phyloP scores from a whole-genome alignment of 92 coral and sea anemone species.

The Porites divaricata region DNA sequence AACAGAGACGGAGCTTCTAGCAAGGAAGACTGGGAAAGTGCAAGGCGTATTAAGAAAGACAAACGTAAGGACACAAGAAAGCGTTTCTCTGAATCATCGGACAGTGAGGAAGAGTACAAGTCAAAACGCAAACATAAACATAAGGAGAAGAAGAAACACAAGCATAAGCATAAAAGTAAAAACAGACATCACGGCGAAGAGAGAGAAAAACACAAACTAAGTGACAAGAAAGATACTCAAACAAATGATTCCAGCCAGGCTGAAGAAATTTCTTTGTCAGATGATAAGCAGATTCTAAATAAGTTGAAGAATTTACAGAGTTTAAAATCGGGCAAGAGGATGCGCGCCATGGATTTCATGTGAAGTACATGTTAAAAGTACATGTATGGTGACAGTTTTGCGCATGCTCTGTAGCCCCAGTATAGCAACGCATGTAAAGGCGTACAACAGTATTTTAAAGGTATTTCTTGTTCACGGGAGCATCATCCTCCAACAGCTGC shows the following conservation, averaged over 20 bases:
- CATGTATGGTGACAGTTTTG: too few species aligned
- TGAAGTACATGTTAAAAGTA: constrained; percentile 28
- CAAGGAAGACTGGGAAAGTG: constrained; percentile 16
- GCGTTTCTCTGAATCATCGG: constrained; percentile 17
- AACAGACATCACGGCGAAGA: constrained; percentile 31
- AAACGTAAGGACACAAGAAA: constrained; percentile 17
- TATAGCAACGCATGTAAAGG: too few species aligned
- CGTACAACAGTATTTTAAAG: too few species aligned
- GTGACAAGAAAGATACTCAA: constrained; percentile 29
- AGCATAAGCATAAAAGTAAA: constrained; percentile 47
- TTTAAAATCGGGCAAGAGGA: constrained; percentile 71
- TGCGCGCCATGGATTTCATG: constrained; percentile 97
- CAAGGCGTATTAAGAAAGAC: not conserved
- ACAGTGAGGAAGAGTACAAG: constrained; percentile 39
- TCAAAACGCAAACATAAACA: constrained; percentile 55
- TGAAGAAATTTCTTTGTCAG: constrained; percentile 33
- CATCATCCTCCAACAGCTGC: too few species aligned
- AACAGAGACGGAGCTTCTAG: not conserved
- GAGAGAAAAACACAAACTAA: not conserved
- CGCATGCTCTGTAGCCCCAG: too few species aligned
- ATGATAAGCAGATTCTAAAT: constrained; percentile 78
- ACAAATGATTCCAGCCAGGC: constrained; percentile 11
- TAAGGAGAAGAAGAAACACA: constrained; percentile 59
- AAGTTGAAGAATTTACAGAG: constrained; percentile 86
- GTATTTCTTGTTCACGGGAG: too few species aligned